These are phyloP conservation scores for Drosophila sordidula DNA, from an alignment of 2,888 invertebrate genomes.

Conservation along the genomic window DNA sequence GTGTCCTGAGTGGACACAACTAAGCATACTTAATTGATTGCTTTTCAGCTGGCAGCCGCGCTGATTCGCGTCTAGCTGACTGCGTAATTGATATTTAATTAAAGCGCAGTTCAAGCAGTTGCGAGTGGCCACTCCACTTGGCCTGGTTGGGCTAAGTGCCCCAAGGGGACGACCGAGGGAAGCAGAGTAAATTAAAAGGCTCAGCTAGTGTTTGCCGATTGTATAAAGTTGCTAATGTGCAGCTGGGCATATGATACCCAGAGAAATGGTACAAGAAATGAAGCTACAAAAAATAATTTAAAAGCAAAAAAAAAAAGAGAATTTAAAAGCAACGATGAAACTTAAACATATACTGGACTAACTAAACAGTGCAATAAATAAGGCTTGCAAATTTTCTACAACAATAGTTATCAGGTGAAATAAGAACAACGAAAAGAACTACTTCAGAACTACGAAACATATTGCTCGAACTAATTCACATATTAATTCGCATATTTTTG, in stretches of 20 bases:
- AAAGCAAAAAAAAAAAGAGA: not conserved
- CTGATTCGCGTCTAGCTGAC: slow-evolving; percentile 26
- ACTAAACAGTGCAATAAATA: not conserved
- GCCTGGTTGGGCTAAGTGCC: slow-evolving; percentile 20
- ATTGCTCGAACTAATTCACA: too few species aligned
- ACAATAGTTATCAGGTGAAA: too few species aligned
- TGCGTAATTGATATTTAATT: slow-evolving; percentile 78
- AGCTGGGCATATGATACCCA: slow-evolving; percentile 9
- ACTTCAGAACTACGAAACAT: not conserved
- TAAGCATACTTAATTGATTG: slow-evolving; percentile 75
- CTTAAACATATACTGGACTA: not conserved
- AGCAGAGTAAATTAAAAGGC: slow-evolving; percentile 13
- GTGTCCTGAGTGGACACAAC: slow-evolving; percentile 34
- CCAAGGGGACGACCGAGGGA: slow-evolving; percentile 6
- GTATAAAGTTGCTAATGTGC: slow-evolving; percentile 21
- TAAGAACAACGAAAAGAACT: too few species aligned
- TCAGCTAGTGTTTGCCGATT: slow-evolving; percentile 27
- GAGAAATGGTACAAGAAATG: not conserved
- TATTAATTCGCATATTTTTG: too few species aligned
- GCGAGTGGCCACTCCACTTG: slow-evolving; percentile 42
- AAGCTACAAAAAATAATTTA: not conserved
- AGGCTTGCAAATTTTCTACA: not conserved
- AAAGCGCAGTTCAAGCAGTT: slow-evolving; percentile 69
- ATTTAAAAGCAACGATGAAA: not conserved
- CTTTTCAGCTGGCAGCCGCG: slow-evolving; percentile 57